These are phyloP conservation scores for Stegophylla sp. DNA, from an alignment of 2,888 invertebrate species.

Conservation along the genomic window DNA sequence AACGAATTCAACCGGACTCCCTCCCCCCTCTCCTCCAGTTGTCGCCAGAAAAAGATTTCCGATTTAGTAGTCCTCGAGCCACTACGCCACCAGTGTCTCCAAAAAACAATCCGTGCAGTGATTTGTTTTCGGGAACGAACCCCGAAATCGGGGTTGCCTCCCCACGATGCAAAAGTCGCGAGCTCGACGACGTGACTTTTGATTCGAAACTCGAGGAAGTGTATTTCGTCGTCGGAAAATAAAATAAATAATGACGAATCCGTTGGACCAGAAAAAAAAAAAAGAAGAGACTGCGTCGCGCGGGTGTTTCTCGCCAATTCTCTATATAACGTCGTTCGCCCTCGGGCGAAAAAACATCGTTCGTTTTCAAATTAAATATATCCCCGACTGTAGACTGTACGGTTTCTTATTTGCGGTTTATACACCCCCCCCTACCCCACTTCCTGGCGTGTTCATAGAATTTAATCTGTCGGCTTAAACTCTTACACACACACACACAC, in stretches of 20 bases:
- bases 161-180: too few species aligned
- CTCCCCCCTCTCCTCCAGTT: not conserved
- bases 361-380: constrained; percentile 49
- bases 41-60: not conserved
- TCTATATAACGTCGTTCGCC: too few species aligned
- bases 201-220: constrained; percentile 14
- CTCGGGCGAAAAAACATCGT: constrained; percentile 43
- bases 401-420: constrained; percentile 41
- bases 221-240: constrained; percentile 31
- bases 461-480: constrained; percentile 17
- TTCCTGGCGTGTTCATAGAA: constrained; percentile 29
- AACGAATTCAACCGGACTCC: constrained; percentile 1
- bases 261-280: constrained; percentile 20
- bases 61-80: constrained; percentile 36
- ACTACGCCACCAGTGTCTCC: too few species aligned
- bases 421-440: too few species aligned
- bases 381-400: not conserved
- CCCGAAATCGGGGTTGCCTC: not conserved
- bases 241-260: constrained; percentile 52
- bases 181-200: constrained; percentile 27
- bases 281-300: too few species aligned
- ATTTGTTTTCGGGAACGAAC: constrained; percentile 20
- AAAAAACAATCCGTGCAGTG: constrained; percentile 1
- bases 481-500: not conserved
- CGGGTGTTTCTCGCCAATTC: constrained; percentile 21